These are phyloP conservation scores for Bombyx huttoni DNA, from an alignment of 2,888 invertebrate genomes.

Conservation along the genomic window DNA sequence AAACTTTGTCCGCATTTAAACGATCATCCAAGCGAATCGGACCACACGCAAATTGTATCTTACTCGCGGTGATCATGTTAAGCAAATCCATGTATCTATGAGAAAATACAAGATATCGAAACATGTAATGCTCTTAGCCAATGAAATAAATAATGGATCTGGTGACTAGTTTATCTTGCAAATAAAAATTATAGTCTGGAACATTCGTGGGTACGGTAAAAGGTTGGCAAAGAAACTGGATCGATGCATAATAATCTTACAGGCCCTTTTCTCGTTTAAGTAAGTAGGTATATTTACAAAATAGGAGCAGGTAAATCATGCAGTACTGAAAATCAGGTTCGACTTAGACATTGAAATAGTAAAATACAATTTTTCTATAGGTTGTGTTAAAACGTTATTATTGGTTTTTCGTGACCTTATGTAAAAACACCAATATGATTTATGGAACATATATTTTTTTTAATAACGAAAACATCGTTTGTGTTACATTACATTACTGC, in stretches of 20 bases:
- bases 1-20: slow-evolving; percentile 6
- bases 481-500: slow-evolving; percentile 21
- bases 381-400: background rate
- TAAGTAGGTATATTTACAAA: too few species aligned
- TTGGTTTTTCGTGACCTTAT: background rate
- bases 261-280: too few species aligned
- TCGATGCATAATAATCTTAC: too few species aligned
- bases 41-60: slow-evolving; percentile 11
- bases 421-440: background rate
- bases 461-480: slow-evolving; percentile 1
- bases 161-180: slow-evolving; percentile 10
- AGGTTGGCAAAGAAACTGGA: background rate
- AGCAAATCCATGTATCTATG: slow-evolving; percentile 12
- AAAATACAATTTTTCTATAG: too few species aligned
- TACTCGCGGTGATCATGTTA: slow-evolving; percentile 12
- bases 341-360: background rate
- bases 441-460: background rate
- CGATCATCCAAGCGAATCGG: slow-evolving; percentile 4
- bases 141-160: slow-evolving; percentile 16
- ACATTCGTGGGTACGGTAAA: background rate
- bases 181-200: slow-evolving; percentile 15
- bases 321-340: too few species aligned
- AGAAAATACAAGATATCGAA: slow-evolving; percentile 10
- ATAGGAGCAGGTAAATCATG: too few species aligned
- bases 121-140: slow-evolving; percentile 7